Evolutionary conservation across 2,797 vertebrate genomes (phyloP).

Genomic region (Cynodonichthys magdalenae): DNA sequence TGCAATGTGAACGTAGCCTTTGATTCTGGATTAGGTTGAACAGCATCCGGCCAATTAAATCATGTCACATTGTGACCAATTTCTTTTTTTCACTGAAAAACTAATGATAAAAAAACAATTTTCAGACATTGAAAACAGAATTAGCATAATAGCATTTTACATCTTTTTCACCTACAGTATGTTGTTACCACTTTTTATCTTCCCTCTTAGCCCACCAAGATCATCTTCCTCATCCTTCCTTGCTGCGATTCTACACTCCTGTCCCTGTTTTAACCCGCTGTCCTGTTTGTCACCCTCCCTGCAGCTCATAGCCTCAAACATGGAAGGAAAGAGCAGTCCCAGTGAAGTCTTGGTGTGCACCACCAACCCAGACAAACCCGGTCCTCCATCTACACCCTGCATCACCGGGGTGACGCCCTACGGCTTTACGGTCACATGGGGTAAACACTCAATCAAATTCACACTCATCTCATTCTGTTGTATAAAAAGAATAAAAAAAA

Average conservation of each 20-base stretch:
- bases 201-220: background rate
- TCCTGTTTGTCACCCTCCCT: slow-evolving; percentile 23
- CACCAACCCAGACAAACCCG: slow-evolving; percentile 94
- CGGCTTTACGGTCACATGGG: slow-evolving; percentile 92
- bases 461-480: too few species aligned
- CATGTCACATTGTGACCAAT: too few species aligned
- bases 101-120: too few species aligned
- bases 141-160: too few species aligned
- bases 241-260: too few species aligned
- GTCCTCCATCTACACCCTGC: slow-evolving; percentile 88
- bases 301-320: slow-evolving; percentile 92
- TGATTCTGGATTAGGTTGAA: too few species aligned
- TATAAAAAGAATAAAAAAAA: too few species aligned
- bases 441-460: slow-evolving; percentile 69
- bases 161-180: background rate
- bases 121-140: too few species aligned
- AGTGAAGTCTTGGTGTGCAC: slow-evolving; percentile 95
- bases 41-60: too few species aligned
- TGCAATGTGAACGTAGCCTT: too few species aligned
- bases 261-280: background rate
- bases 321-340: slow-evolving; percentile 93
- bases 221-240: background rate
- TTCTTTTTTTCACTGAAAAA: too few species aligned
- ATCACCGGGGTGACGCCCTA: slow-evolving; percentile 85
- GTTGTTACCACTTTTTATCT: background rate